Percentiles rank a stretch among this genome's conserved stretches.
These are phyloP conservation scores for Drosophila miranda DNA, from an alignment of 1,140 invertebrate species.

Conservation along the genomic window DNA sequence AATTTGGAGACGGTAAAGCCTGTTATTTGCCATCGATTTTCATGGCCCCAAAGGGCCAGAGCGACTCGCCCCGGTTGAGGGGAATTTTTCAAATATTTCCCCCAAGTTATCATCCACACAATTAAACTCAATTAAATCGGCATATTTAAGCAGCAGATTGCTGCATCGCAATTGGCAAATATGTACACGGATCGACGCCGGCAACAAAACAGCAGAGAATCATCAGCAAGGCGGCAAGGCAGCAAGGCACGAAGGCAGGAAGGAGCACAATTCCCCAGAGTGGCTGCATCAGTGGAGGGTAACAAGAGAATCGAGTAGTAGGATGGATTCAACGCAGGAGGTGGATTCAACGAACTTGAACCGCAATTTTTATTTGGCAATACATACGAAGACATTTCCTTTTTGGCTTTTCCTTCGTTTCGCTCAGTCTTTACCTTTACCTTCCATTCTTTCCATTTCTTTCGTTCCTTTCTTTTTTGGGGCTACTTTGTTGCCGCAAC, in stretches of 20 bases:
- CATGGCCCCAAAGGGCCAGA: not conserved
- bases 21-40: conserved; percentile 43
- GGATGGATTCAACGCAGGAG: conserved; percentile 20
- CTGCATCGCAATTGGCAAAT: conserved; percentile 69
- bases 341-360: conserved; percentile 70
- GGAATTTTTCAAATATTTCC: conserved; percentile 44
- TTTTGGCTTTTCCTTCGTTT: conserved; percentile 28
- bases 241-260: conserved; percentile 26
- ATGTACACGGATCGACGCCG: conserved; percentile 56
- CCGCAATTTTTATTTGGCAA: conserved; percentile 76
- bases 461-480: conserved; percentile 48
- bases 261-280: conserved; percentile 59
- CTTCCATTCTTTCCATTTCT: conserved; percentile 18
- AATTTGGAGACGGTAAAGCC: conserved; percentile 10
- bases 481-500: conserved; percentile 78
- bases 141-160: conserved; percentile 73
- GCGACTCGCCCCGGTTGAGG: not conserved
- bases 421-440: conserved; percentile 19
- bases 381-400: conserved; percentile 62
- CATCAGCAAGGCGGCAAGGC: not conserved
- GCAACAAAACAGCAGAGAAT: conserved; percentile 9
- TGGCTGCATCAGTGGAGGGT: conserved; percentile 60
- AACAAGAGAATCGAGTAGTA: conserved; percentile 48
- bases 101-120: conserved; percentile 61
- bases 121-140: conserved; percentile 78